Conservation (phyloP, 1,140 invertebrate genomes). For the Aphidius gifuensis region DNA sequence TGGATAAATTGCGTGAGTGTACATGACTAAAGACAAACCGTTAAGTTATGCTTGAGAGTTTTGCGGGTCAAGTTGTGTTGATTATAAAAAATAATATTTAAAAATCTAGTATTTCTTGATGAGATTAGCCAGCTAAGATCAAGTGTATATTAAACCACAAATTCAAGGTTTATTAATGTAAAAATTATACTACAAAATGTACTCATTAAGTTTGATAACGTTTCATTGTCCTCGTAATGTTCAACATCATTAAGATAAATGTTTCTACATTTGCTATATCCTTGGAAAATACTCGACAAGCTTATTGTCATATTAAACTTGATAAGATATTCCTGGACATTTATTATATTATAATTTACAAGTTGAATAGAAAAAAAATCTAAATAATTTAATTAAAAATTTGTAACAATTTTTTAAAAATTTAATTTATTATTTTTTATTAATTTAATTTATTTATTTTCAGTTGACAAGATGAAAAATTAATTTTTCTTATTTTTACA, state of each 20-base stretch:
- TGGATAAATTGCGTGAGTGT: background rate
- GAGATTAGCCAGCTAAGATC: slow-evolving; percentile 17
- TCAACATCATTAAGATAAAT: slow-evolving; percentile 54
- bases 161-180: slow-evolving; percentile 49
- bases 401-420: slow-evolving; percentile 14
- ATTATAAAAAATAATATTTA: slow-evolving; percentile 25
- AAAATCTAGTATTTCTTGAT: no score
- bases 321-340: slow-evolving; percentile 60
- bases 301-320: slow-evolving; percentile 48
- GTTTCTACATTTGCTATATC: slow-evolving; percentile 51
- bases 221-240: slow-evolving; percentile 44
- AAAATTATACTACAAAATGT: slow-evolving; percentile 37
- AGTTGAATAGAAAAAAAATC: no score
- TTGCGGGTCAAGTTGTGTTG: background rate
- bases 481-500: slow-evolving; percentile 27
- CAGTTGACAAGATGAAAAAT: slow-evolving; percentile 51
- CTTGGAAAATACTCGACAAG: slow-evolving; percentile 54
- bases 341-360: no score
- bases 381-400: no score
- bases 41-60: slow-evolving; percentile 4
- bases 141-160: slow-evolving; percentile 48
- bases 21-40: background rate
- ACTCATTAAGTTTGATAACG: slow-evolving; percentile 35
- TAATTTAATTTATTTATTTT: no score
- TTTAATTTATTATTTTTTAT: no score